Evolutionary conservation across 53 echinoderm and acorn worm genomes (phyloP), one percentile per base, ranked within the genome.

Genomic region (Paracentrotus lividus): DNA sequence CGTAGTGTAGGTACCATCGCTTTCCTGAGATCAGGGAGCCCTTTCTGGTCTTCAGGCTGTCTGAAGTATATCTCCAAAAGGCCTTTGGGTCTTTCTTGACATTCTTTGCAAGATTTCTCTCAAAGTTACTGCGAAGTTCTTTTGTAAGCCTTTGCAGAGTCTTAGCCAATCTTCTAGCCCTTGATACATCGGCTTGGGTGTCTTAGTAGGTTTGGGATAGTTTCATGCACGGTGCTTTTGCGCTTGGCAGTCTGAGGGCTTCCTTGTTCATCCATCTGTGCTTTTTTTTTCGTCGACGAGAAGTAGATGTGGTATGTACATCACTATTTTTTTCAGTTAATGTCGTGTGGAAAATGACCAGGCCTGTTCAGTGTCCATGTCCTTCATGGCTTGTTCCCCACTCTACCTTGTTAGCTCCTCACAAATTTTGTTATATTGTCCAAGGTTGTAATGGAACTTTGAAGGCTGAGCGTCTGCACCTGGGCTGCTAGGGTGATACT

Each of bases 81-180:
- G 64, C 29, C 0, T 64, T 64, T 1, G 64, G 64, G 29, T 64
- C 64, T 3, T 6, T 64, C 29, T 64, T 64, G 4, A 64, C 64
- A 64, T 64, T 64, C 64, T 64, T 29, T 7, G 29, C 64, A 64
- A 64, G 64, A 10, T 64, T 43, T 43, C 14, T 77, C 0, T 77
- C 78, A 42, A 9, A 76, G 0, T 32, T 76, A 36, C 42, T 76
- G 0, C 77, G 77, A 34, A 76, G 77, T 42, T 77, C 78, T 44
- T 27, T 77, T 27, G 45, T 42, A 21, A 77, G 42, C 0, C 23
- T 24, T 77, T 77, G 78, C 1, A 40, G 42, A 20, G 78, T 21
- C 78, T 77, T 77, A 21, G 78, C 78, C 4, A 40, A 43, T 40
- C 77, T 36, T 33, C 78, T 77, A 42, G 78, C 78, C 14, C 78